Conservation (phyloP, 1,140 invertebrate genomes). For the Megalopta genalis region DNA sequence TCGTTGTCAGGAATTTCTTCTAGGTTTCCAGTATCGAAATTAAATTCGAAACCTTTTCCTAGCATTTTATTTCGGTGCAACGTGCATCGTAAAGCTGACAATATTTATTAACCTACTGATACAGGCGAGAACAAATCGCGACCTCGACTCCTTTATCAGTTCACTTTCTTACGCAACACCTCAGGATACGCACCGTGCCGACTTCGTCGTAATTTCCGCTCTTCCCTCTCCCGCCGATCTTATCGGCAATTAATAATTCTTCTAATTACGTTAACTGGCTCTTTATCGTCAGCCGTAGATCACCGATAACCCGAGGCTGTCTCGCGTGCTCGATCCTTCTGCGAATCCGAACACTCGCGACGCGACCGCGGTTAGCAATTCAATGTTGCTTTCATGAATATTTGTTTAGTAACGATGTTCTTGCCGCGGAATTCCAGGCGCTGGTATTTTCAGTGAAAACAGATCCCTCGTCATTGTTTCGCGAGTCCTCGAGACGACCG, state of each 20-base stretch:
- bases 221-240: not conserved
- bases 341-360: not conserved
- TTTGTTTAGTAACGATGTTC: not conserved
- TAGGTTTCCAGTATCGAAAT: too few species aligned
- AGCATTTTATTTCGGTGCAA: too few species aligned
- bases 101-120: too few species aligned
- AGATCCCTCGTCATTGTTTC: too few species aligned
- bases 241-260: slow-evolving; percentile 24
- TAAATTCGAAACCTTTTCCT: too few species aligned
- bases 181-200: not conserved
- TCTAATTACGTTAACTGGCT: slow-evolving; percentile 24
- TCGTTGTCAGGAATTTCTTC: too few species aligned
- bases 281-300: not conserved
- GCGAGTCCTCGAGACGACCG: too few species aligned
- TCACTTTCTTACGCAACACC: slow-evolving; percentile 4
- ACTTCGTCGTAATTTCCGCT: not conserved
- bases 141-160: not conserved
- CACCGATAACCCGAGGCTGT: not conserved
- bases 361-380: not conserved
- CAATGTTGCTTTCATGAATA: not conserved
- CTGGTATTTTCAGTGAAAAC: too few species aligned
- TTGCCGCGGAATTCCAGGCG: not conserved
- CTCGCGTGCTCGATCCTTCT: not conserved
- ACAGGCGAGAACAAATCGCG: too few species aligned
- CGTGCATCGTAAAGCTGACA: too few species aligned